Conservation (phyloP, 2,797 vertebrate species). For the Clamator glandarius region DNA sequence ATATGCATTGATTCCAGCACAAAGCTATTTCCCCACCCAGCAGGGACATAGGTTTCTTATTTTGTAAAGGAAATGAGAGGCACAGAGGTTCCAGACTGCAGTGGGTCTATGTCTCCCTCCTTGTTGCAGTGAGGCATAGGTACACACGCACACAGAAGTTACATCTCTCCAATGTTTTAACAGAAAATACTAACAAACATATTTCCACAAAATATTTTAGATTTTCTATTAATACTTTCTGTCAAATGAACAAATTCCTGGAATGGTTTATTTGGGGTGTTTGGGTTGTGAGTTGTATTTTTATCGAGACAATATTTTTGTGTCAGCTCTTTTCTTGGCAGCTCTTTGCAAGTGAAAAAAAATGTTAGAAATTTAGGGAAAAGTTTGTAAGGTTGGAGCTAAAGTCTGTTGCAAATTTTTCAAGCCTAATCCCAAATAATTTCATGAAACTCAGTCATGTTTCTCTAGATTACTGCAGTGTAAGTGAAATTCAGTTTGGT, state of each 20-base stretch:
- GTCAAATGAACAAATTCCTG: background rate
- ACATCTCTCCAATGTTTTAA: background rate
- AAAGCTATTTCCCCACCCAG: background rate
- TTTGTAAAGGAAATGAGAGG: background rate
- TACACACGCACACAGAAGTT: background rate
- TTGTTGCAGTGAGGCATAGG: rapidly evolving
- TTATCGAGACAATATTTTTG: background rate
- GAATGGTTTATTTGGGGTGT: background rate
- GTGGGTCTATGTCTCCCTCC: background rate
- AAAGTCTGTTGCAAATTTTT: background rate
- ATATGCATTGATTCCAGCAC: background rate
- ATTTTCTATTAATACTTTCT: background rate
- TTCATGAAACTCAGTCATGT: background rate
- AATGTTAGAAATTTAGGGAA: background rate
- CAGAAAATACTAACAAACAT: background rate
- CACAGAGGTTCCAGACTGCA: background rate
- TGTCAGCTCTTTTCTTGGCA: background rate
- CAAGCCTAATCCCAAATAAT: background rate
- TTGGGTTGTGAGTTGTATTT: background rate
- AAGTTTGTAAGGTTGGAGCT: background rate
- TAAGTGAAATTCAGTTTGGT: background rate
- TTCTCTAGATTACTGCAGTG: background rate
- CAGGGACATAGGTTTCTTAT: background rate
- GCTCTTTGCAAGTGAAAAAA: background rate
- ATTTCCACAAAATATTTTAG: background rate